These are phyloP conservation scores for Physella acuta DNA, from an alignment of 1,140 invertebrate species.

Conservation along the genomic window DNA sequence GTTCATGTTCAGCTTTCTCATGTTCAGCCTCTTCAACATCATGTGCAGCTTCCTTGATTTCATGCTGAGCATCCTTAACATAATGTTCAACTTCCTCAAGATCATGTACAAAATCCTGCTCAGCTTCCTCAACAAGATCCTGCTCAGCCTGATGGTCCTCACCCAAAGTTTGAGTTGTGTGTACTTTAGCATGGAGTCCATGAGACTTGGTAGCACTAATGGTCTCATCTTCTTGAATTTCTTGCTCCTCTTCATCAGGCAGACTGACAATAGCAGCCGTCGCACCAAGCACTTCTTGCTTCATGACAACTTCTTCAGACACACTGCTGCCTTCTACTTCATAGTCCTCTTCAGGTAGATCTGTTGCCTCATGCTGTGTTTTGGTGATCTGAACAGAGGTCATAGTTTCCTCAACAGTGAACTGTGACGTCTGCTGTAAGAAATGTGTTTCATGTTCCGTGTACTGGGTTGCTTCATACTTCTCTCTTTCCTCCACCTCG, in stretches of 20 bases:
- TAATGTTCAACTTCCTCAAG: background rate
- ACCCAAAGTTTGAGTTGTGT: background rate
- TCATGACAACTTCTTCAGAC: too few species aligned
- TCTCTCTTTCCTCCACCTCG: slow-evolving; percentile 7
- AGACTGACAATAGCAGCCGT: background rate
- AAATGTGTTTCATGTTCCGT: too few species aligned
- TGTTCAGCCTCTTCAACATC: background rate
- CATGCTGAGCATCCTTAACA: too few species aligned
- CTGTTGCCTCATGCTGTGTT: background rate
- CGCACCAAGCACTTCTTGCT: background rate
- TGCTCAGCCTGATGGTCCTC: background rate
- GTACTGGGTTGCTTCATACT: background rate
- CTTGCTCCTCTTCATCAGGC: background rate
- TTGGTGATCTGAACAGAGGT: too few species aligned
- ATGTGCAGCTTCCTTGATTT: too few species aligned
- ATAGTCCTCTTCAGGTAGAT: background rate
- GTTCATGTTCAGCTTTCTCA: background rate
- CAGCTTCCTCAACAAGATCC: background rate
- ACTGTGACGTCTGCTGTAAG: too few species aligned
- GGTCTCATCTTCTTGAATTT: background rate
- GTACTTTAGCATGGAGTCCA: background rate
- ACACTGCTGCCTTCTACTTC: background rate
- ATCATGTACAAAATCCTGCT: background rate
- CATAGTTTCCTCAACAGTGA: too few species aligned
- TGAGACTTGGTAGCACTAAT: background rate